Evolutionary conservation across 2,797 vertebrate genomes (phyloP).

Genomic region (Girardinus metallicus): DNA sequence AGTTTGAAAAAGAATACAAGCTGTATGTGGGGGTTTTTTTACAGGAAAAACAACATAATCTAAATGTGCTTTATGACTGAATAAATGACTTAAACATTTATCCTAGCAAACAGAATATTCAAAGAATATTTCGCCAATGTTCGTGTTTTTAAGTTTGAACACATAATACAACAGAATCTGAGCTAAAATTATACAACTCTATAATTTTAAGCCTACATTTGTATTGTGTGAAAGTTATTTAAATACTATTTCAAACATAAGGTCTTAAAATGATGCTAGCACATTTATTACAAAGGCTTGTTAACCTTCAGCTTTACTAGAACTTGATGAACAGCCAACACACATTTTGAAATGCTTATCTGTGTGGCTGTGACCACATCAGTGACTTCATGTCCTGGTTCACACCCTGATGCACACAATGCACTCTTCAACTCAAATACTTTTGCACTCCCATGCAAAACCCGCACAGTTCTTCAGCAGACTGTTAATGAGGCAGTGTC

Average conservation of each 20-base stretch:
- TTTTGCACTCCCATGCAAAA: constrained; percentile 15
- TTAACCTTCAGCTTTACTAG: background rate
- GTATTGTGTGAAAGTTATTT: background rate
- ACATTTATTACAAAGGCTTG: background rate
- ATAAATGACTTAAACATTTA: background rate
- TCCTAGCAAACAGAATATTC: background rate
- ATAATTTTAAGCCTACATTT: background rate
- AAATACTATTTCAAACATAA: background rate
- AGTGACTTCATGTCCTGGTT: background rate
- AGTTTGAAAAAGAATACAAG: background rate
- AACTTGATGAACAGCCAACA: background rate
- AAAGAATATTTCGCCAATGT: background rate
- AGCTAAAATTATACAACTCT: background rate
- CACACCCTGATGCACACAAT: background rate
- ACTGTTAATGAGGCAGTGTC: constrained; percentile 7
- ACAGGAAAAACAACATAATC: background rate
- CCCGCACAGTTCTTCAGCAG: background rate
- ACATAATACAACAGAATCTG: background rate
- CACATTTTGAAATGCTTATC: background rate
- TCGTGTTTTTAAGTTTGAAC: background rate
- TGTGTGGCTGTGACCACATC: no score
- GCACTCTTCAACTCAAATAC: background rate
- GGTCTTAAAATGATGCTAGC: background rate
- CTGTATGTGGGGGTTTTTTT: background rate
- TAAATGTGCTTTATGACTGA: background rate